A percentile compares a stretch with the other conserved stretches of the same genome.
Evolutionary conservation across 1,140 invertebrate species (phyloP).

Genomic region (Drosophila triauraria): DNA sequence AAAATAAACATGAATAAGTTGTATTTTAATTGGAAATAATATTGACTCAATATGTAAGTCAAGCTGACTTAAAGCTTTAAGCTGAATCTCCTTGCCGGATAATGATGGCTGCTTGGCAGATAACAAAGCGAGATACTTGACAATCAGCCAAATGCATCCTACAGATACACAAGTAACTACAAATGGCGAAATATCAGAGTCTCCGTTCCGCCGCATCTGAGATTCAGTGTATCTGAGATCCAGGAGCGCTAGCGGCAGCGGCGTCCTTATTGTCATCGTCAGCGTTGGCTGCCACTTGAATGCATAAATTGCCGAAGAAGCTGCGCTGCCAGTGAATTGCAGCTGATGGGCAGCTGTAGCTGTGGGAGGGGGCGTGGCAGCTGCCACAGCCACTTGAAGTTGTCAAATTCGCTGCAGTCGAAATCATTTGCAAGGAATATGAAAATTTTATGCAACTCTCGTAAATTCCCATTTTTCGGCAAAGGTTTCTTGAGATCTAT

Average conservation of each 20-base stretch:
- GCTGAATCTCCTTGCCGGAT: constrained; percentile 19
- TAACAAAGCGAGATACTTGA: constrained; percentile 68
- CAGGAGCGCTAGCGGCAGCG: constrained; percentile 18
- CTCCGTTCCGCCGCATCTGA: constrained; percentile 26
- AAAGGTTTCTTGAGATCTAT: constrained; percentile 17
- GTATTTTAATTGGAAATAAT: too few relatives aligned
- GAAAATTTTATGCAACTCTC: constrained; percentile 56
- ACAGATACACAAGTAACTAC: constrained; percentile 63
- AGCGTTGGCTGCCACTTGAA: constrained; percentile 75
- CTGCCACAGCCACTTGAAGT: constrained; percentile 76
- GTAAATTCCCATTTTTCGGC: constrained; percentile 13
- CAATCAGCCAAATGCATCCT: constrained; percentile 74
- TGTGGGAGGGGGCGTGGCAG: constrained; percentile 38
- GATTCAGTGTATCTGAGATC: constrained; percentile 28
- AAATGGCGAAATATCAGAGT: constrained; percentile 52
- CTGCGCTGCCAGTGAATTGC: constrained; percentile 50
- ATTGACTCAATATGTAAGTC: not conserved
- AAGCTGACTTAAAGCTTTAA: constrained; percentile 10
- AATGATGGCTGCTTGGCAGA: constrained; percentile 67
- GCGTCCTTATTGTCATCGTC: constrained; percentile 51
- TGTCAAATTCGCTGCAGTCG: constrained; percentile 74
- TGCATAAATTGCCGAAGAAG: constrained; percentile 77
- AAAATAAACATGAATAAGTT: too few relatives aligned
- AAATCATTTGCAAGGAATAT: constrained; percentile 75
- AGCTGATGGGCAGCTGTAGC: constrained; percentile 46